A percentile compares a stretch with the other conserved stretches of the same genome.
Evolutionary conservation across 2,113 vertebrate species (phyloP).

Genomic region (Montifringilla adamsi): DNA sequence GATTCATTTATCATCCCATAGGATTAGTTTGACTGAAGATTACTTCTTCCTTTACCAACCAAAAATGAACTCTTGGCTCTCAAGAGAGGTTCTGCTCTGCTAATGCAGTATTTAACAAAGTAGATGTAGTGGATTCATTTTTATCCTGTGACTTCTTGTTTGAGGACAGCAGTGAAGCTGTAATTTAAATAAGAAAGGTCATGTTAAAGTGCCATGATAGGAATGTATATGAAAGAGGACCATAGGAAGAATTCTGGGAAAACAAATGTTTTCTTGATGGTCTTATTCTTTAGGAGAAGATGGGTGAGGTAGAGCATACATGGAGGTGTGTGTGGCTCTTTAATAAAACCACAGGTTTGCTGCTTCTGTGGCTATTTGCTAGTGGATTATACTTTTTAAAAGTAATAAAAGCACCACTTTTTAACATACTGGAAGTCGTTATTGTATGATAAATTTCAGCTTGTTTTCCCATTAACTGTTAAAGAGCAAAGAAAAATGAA

Average conservation of each 20-base stretch:
- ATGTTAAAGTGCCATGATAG: neutral
- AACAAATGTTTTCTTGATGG: neutral
- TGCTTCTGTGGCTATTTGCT: neutral
- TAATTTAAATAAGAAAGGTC: neutral
- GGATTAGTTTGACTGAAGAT: neutral
- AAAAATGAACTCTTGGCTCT: neutral
- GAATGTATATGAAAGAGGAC: neutral
- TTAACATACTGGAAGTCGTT: neutral
- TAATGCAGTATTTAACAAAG: neutral
- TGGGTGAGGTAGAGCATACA: neutral
- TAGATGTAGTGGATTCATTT: neutral
- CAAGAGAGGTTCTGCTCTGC: neutral
- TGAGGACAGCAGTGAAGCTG: neutral
- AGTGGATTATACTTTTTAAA: neutral
- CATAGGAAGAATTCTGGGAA: neutral
- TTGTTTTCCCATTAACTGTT: neutral
- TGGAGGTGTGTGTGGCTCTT: rapidly evolving
- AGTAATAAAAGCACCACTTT: neutral
- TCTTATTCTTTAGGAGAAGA: neutral
- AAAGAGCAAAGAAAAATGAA: neutral
- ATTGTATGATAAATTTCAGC: neutral
- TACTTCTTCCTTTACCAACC: neutral
- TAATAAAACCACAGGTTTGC: neutral
- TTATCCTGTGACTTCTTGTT: neutral
- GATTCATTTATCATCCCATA: neutral